phyloP scores from a whole-genome alignment of 2,888 invertebrate species.

The Eledona agricola region DNA sequence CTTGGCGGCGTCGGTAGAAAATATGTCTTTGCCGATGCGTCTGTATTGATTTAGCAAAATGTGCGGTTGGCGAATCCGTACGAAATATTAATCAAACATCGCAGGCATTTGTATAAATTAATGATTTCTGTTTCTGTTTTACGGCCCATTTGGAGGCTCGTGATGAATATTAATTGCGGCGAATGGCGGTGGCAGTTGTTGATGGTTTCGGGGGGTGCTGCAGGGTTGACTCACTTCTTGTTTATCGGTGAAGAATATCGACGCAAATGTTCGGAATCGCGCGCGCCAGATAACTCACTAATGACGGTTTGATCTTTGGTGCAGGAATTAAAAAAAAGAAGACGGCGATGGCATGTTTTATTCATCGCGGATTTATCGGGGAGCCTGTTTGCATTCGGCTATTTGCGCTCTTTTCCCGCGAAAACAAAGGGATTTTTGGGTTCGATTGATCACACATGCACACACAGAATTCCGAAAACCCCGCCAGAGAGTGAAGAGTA shows the following conservation, averaged over 20 bases:
- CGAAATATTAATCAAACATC: constrained; percentile 37
- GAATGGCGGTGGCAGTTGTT: constrained; percentile 29
- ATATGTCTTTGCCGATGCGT: constrained; percentile 30
- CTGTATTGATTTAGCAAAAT: constrained; percentile 34
- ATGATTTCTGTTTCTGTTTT: constrained; percentile 38
- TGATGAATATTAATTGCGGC: constrained; percentile 36
- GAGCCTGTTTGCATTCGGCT: constrained; percentile 11
- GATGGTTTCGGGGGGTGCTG: constrained; percentile 26
- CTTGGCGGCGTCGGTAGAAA: constrained; percentile 29
- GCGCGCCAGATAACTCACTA: constrained; percentile 34
- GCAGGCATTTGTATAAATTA: constrained; percentile 36
- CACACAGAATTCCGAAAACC: constrained; percentile 2
- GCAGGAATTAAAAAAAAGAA: constrained; percentile 35
- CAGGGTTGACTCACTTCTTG: constrained; percentile 11
- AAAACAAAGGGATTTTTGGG: constrained; percentile 29
- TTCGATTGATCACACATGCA: constrained; percentile 17
- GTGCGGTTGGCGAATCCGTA: constrained; percentile 32
- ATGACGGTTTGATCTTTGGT: constrained; percentile 39
- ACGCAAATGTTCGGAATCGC: constrained; percentile 5
- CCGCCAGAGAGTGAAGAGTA: background rate
- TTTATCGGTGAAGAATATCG: constrained; percentile 7
- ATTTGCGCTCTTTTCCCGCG: constrained; percentile 15
- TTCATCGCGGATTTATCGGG: constrained; percentile 29
- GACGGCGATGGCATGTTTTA: constrained; percentile 35
- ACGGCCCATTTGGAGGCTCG: constrained; percentile 31